Evolutionary conservation across 2,888 invertebrate species (phyloP).

Genomic region (Rosalia funebris): DNA sequence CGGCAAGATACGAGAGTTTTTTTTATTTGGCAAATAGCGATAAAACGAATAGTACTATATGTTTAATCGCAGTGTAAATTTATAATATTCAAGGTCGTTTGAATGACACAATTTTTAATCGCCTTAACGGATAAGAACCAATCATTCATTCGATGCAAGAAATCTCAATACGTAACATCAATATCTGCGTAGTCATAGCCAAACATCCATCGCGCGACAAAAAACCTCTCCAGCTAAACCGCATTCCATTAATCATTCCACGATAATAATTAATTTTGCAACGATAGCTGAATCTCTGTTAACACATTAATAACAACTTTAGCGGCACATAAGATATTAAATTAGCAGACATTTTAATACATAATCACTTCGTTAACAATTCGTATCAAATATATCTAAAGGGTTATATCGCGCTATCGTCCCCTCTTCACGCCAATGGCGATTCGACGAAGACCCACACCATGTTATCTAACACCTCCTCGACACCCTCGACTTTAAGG

Average conservation of each 20-base stretch:
- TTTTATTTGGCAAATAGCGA: too few species aligned
- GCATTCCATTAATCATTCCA: conserved; percentile 37
- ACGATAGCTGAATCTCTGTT: conserved; percentile 39
- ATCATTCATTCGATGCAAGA: background rate
- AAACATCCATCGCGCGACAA: background rate
- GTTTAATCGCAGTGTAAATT: too few species aligned
- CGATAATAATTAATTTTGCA: conserved; percentile 39
- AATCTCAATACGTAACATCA: background rate
- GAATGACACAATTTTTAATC: too few species aligned
- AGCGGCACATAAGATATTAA: conserved; percentile 46
- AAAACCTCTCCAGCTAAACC: conserved; percentile 2
- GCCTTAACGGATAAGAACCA: background rate
- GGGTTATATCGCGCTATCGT: conserved; percentile 44
- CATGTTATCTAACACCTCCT: conserved; percentile 60
- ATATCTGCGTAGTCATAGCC: conserved; percentile 13
- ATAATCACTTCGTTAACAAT: conserved; percentile 62
- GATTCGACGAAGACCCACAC: conserved; percentile 59
- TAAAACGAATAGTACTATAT: too few species aligned
- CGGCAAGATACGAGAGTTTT: too few species aligned
- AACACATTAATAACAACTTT: conserved; percentile 39
- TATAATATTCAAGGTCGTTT: too few species aligned
- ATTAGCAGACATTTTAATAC: conserved; percentile 60
- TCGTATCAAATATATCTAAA: conserved; percentile 59
- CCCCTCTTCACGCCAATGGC: conserved; percentile 60
- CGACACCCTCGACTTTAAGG: conserved; percentile 44